Conservation (phyloP, 2,797 vertebrate species). For the Poecilia velifera region DNA sequence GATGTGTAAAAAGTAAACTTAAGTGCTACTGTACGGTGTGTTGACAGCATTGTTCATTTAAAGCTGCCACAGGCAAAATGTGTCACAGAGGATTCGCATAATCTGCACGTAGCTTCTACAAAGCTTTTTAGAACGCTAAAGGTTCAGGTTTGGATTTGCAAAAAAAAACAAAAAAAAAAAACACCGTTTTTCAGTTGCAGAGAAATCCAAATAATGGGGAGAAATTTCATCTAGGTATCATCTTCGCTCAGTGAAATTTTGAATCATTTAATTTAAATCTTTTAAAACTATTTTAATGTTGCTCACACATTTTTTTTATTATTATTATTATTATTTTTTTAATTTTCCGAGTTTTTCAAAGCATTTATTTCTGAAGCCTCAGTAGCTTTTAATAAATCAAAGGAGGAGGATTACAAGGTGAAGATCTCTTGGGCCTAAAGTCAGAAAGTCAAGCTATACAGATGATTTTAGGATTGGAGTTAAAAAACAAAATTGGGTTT, state of each 20-base stretch:
- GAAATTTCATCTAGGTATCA: not conserved
- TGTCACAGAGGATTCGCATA: not conserved
- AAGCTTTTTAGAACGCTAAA: not conserved
- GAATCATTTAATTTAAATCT: not conserved
- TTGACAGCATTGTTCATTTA: constrained; percentile 30
- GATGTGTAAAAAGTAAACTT: constrained; percentile 12
- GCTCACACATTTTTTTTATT: not conserved
- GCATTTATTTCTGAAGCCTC: not conserved
- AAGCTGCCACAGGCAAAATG: not conserved
- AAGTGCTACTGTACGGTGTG: not conserved
- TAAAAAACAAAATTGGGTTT: not conserved
- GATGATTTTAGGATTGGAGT: not conserved
- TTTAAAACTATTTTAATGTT: not conserved
- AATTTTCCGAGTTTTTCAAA: not conserved
- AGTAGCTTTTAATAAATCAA: not conserved
- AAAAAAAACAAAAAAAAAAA: not conserved
- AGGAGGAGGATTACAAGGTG: not conserved
- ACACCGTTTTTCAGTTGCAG: not conserved
- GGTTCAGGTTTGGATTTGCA: not conserved
- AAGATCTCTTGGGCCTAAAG: not conserved
- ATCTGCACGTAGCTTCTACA: not conserved
- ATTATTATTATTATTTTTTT: not conserved
- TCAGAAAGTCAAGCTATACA: not conserved
- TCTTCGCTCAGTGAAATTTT: not conserved
- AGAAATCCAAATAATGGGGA: not conserved